Base-by-base conservation (phyloP, 2,113 vertebrate genomes). In the Brienomyrus brachyistius region DNA sequence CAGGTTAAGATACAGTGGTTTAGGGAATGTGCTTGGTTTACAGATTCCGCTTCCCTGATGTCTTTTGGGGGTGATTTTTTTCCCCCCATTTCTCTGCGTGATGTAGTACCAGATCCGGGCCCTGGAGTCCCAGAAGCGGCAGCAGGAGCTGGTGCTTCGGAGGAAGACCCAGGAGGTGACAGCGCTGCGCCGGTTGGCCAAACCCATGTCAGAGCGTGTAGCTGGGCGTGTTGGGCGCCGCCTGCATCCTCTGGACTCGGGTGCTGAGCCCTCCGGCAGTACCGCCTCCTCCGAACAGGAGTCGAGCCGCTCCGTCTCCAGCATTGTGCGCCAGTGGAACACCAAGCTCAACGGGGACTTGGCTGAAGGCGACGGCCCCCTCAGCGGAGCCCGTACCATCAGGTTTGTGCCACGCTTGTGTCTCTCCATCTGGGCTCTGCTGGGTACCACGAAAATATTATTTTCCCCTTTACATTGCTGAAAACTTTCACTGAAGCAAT, bases 81-180 rank as follows among this genome's bases (percentile, higher is more conserved):
- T 15, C 2, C 23, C 48, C 45, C 19, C 47, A 0, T 35, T 5
- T 59, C 4, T 27, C 84, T 66, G 62, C 5, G 19, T 77, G 45
- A 17, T 70, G 3, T 93, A 99, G 98, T 99, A 98, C 94, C 98
- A 99, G 94, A 99, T 99, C 83, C 96, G 97, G 9, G 95, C 98
- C 0, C 94, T 99, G 92, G 98, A 99, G 92, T 98, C 98, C 43
- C 98, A 99, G 95, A 99, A 99, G 93, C 94, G 97, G 15, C 98
- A 99, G 94, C 98, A 99, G 95, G 98, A 99, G 89, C 94, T 98
- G 11, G 98, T 99, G 5, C 94, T 99, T 90, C 95, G 97, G 90
- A 96, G 98, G 91, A 99, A 98, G 92, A 99, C 98, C 0, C 98
- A 99, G 94, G 98, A 99, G 94, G 98, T 99, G 83, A 97, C 97